These are phyloP conservation scores for Latrodectus elegans DNA, from an alignment of 2,888 invertebrate genomes.

Conservation along the genomic window DNA sequence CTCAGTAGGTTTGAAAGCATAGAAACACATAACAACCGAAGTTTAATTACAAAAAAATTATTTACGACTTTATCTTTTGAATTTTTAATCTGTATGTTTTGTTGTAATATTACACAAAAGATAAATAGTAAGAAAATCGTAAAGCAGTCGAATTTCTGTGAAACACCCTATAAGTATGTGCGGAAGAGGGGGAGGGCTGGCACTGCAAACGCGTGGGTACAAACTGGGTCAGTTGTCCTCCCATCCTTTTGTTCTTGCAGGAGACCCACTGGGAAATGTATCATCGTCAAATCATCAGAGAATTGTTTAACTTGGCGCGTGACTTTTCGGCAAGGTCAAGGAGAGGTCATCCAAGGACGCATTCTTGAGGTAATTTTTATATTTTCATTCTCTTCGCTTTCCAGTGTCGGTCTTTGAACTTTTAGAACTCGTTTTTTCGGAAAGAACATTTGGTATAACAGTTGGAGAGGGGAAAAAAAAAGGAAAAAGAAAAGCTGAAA, in stretches of 20 bases:
- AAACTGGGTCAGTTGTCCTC: slow-evolving; percentile 4
- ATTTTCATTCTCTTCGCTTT: not conserved
- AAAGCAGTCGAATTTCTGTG: too few relatives aligned
- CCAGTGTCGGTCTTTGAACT: slow-evolving; percentile 47
- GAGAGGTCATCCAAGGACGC: slow-evolving; percentile 64
- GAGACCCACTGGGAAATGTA: not conserved
- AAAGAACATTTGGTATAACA: not conserved
- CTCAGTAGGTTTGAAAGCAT: too few relatives aligned
- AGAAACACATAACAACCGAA: too few relatives aligned
- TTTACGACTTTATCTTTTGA: too few relatives aligned
- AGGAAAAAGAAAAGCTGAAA: not conserved
- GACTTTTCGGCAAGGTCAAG: slow-evolving; percentile 36
- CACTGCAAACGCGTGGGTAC: not conserved
- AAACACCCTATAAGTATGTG: not conserved
- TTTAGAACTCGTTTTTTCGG: slow-evolving; percentile 27
- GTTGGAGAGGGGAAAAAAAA: not conserved
- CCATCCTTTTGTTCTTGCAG: not conserved
- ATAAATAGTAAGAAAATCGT: too few relatives aligned
- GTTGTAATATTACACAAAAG: too few relatives aligned
- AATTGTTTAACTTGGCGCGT: slow-evolving; percentile 11
- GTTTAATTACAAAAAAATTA: too few relatives aligned
- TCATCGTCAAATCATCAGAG: slow-evolving; percentile 5
- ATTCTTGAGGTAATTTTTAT: not conserved
- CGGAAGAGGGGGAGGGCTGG: not conserved
- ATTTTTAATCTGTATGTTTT: too few relatives aligned